Conservation (phyloP, 2,113 vertebrate genomes). For the Aegithalos caudatus region DNA sequence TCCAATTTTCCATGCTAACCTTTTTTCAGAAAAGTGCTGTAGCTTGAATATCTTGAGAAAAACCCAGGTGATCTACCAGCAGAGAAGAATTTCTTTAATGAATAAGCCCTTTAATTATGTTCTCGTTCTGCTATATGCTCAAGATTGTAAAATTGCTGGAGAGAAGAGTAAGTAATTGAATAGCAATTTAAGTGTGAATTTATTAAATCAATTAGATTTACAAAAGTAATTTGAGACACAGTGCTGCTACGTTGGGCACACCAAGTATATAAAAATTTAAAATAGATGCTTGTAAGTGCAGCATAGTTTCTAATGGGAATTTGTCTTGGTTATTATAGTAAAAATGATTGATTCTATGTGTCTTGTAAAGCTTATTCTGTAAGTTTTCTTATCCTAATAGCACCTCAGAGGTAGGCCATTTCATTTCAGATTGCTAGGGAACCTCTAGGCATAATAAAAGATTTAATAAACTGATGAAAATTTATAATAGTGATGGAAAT, state of each 20-base stretch:
- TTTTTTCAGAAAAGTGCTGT: neutral
- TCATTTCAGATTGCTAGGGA: conserved; percentile 10
- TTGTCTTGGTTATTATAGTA: conserved; percentile 41
- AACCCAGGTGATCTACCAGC: neutral
- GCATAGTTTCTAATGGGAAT: conserved; percentile 41
- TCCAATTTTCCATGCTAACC: neutral
- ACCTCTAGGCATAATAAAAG: conserved; percentile 14
- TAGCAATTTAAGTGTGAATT: conserved; percentile 54
- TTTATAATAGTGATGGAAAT: conserved; percentile 5
- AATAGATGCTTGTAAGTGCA: conserved; percentile 35
- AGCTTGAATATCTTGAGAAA: neutral
- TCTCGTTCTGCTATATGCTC: conserved; percentile 32
- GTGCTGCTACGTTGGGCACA: neutral
- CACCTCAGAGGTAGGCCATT: conserved; percentile 29
- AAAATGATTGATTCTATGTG: conserved; percentile 51
- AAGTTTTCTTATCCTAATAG: conserved; percentile 58
- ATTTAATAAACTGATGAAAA: conserved; percentile 38
- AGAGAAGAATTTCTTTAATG: conserved; percentile 13
- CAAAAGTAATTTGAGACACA: conserved; percentile 42
- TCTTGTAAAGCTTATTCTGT: conserved; percentile 30
- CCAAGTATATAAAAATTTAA: conserved; percentile 61
- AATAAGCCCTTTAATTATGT: conserved; percentile 53
- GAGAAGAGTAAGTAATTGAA: conserved; percentile 56
- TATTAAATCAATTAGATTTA: conserved; percentile 63
- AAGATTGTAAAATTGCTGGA: conserved; percentile 56